Evolutionary conservation across 2,888 invertebrate species (phyloP), one percentile per base, ranked within the genome.

Genomic region (Eretmocerus hayati): DNA sequence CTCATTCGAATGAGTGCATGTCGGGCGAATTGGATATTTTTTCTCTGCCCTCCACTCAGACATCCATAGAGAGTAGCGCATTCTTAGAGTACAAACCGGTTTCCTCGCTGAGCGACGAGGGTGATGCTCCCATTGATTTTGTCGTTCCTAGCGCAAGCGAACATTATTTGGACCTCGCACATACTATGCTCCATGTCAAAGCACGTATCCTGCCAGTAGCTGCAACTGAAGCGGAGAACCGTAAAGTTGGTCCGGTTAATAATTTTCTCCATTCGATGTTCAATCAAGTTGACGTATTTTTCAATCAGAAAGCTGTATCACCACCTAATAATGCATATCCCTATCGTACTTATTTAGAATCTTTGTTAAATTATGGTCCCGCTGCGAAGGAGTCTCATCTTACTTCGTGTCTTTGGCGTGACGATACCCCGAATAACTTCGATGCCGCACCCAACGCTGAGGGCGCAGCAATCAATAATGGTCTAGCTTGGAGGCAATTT

Each of bases 251-350:
- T 5, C 55, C 57, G 19, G 52, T 54, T 2, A 59, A 58, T 39
- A 59, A 58, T 38, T 52, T 53, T 42, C 18, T 57, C 6, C 58
- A 58, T 30, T 52, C 58, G 11, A 33, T 58, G 4, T 61, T 61
- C 41, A 57, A 54, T 40, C 59, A 62, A 46, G 53, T 59, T 3
- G 57, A 60, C 42, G 48, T 61, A 30, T 57, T 52, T 46, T 48
- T 62, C n/a, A 61, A 62, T 46, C 58, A 59, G 42, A 60, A 61
- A 53, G 40, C 58, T 3, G 51, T 61, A 9, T 59, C 57, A 0
- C 53, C 59, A 3, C 48, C 55, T 15, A 59, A 57, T 33, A 58
- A 59, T 38, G 54, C n/a, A n/a, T n/a, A n/a, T n/a, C n/a, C n/a
- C n/a, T n/a, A n/a, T n/a, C n/a, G n/a, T n/a, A n/a, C n/a, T n/a